These are phyloP conservation scores for Mercenaria mercenaria DNA, from an alignment of 1,140 invertebrate species.

Conservation along the genomic window DNA sequence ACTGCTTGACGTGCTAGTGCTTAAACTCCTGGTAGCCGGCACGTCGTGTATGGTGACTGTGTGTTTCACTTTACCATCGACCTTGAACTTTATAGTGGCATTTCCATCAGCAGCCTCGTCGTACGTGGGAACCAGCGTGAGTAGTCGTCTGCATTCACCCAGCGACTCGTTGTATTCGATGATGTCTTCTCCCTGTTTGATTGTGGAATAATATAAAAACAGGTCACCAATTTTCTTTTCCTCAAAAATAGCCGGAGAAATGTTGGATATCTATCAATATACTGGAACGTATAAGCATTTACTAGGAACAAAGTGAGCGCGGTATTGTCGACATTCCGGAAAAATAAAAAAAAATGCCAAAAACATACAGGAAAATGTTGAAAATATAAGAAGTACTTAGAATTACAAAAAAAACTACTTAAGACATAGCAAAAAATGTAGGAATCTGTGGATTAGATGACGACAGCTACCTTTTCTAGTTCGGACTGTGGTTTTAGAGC, in stretches of 20 bases:
- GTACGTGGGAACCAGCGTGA: not conserved
- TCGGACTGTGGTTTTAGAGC: constrained; percentile 2
- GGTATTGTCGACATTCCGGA: not conserved
- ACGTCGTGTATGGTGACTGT: constrained; percentile 11
- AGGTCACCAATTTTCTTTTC: too few relatives aligned
- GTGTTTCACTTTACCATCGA: not conserved
- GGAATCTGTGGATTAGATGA: too few relatives aligned
- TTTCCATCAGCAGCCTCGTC: not conserved
- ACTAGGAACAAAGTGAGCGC: not conserved
- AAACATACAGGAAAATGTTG: too few relatives aligned
- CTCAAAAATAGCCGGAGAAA: not conserved
- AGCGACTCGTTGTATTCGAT: not conserved
- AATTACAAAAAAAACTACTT: too few relatives aligned
- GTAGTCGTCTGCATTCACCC: not conserved
- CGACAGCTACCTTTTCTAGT: not conserved
- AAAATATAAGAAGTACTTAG: too few relatives aligned
- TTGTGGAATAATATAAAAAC: not conserved
- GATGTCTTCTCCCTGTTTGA: constrained; percentile 4
- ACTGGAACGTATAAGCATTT: not conserved
- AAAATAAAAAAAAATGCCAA: not conserved
- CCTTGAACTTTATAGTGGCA: constrained; percentile 1
- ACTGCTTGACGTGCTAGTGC: not conserved
- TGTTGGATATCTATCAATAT: not conserved
- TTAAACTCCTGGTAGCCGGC: not conserved
- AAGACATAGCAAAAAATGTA: too few relatives aligned